A percentile compares a stretch with the other conserved stretches of the same genome.
Conservation (phyloP, 2,888 invertebrate genomes). For the Philereme transversata region DNA sequence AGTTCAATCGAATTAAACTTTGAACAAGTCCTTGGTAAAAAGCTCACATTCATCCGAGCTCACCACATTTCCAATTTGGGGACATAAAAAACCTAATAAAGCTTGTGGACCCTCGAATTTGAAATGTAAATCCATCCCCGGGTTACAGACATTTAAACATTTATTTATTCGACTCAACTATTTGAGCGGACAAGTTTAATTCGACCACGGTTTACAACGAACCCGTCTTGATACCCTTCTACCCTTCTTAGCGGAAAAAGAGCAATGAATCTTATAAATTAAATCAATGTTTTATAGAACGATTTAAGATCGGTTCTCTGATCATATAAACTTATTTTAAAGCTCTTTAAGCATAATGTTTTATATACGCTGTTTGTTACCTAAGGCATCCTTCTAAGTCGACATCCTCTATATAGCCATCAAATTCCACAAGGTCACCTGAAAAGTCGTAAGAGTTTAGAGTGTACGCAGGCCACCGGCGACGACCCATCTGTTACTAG, state of each 20-base stretch:
- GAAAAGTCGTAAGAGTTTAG: no score
- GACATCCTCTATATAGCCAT: no score
- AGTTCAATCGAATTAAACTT: not conserved
- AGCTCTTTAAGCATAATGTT: no score
- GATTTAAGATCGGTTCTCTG: no score
- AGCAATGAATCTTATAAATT: constrained; percentile 1
- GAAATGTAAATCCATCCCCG: constrained; percentile 65
- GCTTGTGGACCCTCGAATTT: constrained; percentile 61
- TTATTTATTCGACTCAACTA: constrained; percentile 55
- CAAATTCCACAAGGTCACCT: no score
- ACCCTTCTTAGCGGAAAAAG: constrained; percentile 8
- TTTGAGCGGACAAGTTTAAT: constrained; percentile 46
- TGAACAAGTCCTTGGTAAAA: constrained; percentile 21
- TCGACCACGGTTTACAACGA: constrained; percentile 46
- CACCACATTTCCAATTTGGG: constrained; percentile 50
- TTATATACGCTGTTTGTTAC: no score
- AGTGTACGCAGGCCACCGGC: no score
- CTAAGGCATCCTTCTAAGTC: no score
- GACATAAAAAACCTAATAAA: constrained; percentile 63
- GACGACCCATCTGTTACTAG: no score
- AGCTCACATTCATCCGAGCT: constrained; percentile 41
- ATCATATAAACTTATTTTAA: no score
- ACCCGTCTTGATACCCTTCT: constrained; percentile 26
- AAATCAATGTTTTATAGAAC: not conserved
- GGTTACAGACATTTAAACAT: constrained; percentile 61